phyloP scores from a whole-genome alignment of 2,113 vertebrate genomes.

The Phrynosoma blainvillii region DNA sequence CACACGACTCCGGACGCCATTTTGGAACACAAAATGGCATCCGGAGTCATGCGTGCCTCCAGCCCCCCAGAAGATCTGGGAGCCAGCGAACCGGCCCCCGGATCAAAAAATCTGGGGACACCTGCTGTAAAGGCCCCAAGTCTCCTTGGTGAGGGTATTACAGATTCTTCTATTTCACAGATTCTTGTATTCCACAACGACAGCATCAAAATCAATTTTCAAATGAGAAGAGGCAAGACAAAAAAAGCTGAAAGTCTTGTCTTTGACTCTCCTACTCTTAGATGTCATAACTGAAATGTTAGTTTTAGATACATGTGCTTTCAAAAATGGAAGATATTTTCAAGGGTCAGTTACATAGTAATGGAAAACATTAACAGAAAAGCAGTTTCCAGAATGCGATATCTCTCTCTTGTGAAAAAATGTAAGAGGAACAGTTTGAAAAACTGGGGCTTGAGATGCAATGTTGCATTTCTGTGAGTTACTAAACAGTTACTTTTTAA shows the following conservation, averaged over 20 bases:
- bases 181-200: background rate
- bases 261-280: background rate
- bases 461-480: background rate
- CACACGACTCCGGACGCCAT: too few species aligned
- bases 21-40: too few species aligned
- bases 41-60: too few species aligned
- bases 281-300: slow-evolving; percentile 11
- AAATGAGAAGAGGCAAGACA: background rate
- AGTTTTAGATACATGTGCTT: background rate
- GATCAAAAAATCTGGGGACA: too few species aligned
- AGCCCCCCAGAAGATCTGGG: too few species aligned
- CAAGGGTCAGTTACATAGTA: background rate
- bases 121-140: too few species aligned
- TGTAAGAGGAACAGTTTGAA: background rate
- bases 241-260: background rate
- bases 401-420: too few species aligned
- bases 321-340: background rate
- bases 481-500: too few species aligned
- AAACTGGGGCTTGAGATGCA: background rate
- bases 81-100: too few species aligned
- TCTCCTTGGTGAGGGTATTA: background rate
- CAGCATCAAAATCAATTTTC: slow-evolving; percentile 1
- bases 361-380: background rate
- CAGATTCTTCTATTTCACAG: too few species aligned
- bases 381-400: background rate